Evolutionary conservation across 2,797 vertebrate species (phyloP), one percentile per base, ranked within the genome.

Genomic region (Sarcophilus harrisii): DNA sequence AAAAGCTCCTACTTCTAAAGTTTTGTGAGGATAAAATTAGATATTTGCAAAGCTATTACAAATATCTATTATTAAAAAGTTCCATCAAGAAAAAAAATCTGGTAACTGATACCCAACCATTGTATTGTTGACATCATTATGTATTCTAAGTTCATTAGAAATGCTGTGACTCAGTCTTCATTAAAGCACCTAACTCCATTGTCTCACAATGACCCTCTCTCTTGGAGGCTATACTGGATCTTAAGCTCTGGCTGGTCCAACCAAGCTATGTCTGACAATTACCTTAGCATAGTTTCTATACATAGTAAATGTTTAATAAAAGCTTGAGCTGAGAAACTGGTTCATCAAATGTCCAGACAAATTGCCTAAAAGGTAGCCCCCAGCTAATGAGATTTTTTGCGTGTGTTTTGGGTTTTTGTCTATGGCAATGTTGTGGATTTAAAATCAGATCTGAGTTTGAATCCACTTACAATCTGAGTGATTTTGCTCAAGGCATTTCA

Each of bases 91-190:
- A 52, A 91, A 54, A 92, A 45, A 87, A 60, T 55, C 94, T 96
- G 57, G 92, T 55, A 91, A 95, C 57, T 49, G 21, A 93, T 93
- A 32, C 0, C 10, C 58, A 58, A 5, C 29, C 57, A 57, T 58
- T 30, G 9, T 0, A 0, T 16, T 93, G 54, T 95, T 95, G 57
- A n/a, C 11, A 54, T 45, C 27, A 60, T 10, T 32, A 21, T 87
- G 92, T 95, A 81, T 49, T 91, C 91, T 93, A 58, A 90, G 58
- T 49, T 91, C 87, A 89, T 95, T 95, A 90, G 87, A 92, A 91
- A 91, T 94, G 49, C 94, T 30, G n/a, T 52, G 45, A 90, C 93
- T 57, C 81, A 52, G 28, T 81, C n/a, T 73, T 73, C 14, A 18
- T 73, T 73, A 38, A 73, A 73, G n/a, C 66, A 73, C 14, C 16